A percentile compares a stretch with the other conserved stretches of the same genome.
These are phyloP conservation scores for Dinomys branickii DNA, from an alignment of 2,113 vertebrate species.

Conservation along the genomic window DNA sequence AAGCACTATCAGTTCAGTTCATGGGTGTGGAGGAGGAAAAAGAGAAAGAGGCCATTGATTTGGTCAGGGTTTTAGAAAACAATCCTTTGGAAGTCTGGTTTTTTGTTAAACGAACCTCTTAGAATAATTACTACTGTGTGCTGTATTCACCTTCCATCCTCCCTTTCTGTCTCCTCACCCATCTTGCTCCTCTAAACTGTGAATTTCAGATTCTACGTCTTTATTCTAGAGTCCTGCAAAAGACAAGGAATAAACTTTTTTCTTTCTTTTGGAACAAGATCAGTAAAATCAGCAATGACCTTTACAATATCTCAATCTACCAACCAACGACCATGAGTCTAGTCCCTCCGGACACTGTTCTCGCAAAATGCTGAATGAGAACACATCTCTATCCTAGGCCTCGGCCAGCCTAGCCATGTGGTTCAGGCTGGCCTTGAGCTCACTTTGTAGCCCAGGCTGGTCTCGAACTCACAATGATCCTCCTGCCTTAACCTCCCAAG, in stretches of 20 bases:
- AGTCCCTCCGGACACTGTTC: neutral
- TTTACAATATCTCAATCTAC: neutral
- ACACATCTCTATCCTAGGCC: neutral
- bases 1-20: neutral
- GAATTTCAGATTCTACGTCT: neutral
- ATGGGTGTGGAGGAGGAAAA: neutral
- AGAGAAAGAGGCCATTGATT: neutral
- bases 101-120: neutral
- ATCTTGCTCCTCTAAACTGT: neutral
- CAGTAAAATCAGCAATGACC: neutral
- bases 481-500: neutral
- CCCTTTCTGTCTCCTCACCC: fast-evolving
- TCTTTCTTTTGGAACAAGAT: neutral
- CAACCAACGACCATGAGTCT: neutral
- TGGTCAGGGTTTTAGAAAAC: neutral
- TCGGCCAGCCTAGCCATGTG: neutral
- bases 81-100: neutral
- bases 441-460: neutral
- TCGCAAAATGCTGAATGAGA: neutral
- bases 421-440: neutral
- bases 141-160: neutral
- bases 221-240: neutral
- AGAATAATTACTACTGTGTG: neutral
- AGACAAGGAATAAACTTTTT: neutral
- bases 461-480: neutral